phyloP scores from a whole-genome alignment of 30 jellyfish, hydroid and myxozoan genomes.

The Aurelia aurita complex sp. Pacific region DNA sequence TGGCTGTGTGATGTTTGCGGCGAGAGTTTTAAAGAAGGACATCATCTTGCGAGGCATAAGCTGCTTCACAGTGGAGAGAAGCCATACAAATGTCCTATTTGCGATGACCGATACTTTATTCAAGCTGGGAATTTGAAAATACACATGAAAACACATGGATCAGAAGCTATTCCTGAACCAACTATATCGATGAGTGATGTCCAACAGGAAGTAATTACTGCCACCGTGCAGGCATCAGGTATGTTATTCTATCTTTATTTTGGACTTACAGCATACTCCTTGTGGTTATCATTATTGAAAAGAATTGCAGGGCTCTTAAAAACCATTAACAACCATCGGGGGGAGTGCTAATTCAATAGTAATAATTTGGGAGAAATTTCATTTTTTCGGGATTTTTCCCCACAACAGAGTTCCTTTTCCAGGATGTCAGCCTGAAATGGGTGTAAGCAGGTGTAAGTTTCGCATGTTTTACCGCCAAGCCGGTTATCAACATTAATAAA shows the following conservation, averaged over 20 bases:
- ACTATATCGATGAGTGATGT: conserved; percentile 27
- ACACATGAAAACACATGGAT: conserved; percentile 57
- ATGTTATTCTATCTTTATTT: not conserved
- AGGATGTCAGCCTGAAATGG: too few species aligned
- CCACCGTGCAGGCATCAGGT: conserved; percentile 37
- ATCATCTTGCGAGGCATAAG: conserved; percentile 55
- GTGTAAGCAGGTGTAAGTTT: too few species aligned
- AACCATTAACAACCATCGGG: too few species aligned
- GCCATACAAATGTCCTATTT: conserved; percentile 57
- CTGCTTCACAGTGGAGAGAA: conserved; percentile 55
- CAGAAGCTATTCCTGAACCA: conserved; percentile 8
- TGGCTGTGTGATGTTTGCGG: conserved; percentile 41
- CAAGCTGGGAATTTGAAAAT: conserved; percentile 57
- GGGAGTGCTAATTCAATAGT: too few species aligned
- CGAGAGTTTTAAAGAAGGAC: conserved; percentile 53
- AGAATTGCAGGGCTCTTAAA: too few species aligned
- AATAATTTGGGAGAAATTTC: too few species aligned
- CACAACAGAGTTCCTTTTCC: too few species aligned
- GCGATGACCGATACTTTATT: conserved; percentile 46
- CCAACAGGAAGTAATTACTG: conserved; percentile 42
- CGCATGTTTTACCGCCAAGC: too few species aligned
- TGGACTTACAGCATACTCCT: too few species aligned
- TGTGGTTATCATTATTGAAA: too few species aligned
- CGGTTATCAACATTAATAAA: too few species aligned
- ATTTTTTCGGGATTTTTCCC: too few species aligned